Conservation (phyloP, 2,888 invertebrate genomes). For the Gnatocerus cornutus region DNA sequence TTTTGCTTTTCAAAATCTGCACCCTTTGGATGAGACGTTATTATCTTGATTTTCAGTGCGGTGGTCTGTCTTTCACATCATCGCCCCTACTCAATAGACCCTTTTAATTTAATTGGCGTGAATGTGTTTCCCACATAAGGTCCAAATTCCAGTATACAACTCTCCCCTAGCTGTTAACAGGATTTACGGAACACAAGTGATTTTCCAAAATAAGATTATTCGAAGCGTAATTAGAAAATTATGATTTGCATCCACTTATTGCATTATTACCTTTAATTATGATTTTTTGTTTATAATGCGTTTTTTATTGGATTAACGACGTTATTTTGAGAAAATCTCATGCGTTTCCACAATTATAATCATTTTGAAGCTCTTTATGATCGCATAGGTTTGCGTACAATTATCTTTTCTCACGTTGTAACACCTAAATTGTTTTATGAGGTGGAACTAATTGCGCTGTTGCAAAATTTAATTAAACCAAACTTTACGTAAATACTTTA, state of each 20-base stretch:
- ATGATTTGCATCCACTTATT: conserved; percentile 23
- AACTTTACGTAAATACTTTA: conserved; percentile 32
- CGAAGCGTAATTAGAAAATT: conserved; percentile 19
- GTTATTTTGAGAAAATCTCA: conserved; percentile 1
- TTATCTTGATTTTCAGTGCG: conserved; percentile 35
- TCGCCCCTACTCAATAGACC: conserved; percentile 43
- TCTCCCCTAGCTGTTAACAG: conserved; percentile 44
- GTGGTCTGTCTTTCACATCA: conserved; percentile 39
- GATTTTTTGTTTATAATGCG: conserved; percentile 7
- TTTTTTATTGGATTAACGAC: conserved; percentile 17
- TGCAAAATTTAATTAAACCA: conserved; percentile 39
- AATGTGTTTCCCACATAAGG: conserved; percentile 49
- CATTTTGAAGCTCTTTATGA: not conserved
- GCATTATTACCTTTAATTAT: conserved; percentile 37
- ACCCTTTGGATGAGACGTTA: no score
- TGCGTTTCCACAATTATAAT: not conserved
- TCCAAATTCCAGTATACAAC: conserved; percentile 41
- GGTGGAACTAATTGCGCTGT: conserved; percentile 36
- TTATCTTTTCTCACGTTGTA: conserved; percentile 38
- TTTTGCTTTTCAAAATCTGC: no score
- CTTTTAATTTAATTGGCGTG: conserved; percentile 50
- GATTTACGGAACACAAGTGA: conserved; percentile 43
- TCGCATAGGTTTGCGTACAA: not conserved
- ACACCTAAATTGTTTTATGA: conserved; percentile 34
- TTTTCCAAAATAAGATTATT: conserved; percentile 43